Base-by-base conservation (phyloP, 2,888 invertebrate species). In the Acronicta alni region DNA sequence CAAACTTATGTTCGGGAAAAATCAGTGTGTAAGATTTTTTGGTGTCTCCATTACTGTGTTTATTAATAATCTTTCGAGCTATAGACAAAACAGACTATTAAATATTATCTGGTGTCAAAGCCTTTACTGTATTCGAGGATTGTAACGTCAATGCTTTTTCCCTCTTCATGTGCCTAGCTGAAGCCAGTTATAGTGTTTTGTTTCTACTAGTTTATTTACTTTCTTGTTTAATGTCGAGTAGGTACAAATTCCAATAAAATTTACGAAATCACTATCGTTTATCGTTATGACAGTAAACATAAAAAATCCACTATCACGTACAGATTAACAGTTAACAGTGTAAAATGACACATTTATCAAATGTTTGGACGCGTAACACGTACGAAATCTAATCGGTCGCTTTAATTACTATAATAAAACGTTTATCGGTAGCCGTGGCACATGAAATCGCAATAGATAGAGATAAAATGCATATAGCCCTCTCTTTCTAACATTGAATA, bases 381-480 rank as follows among this genome's bases (percentile, higher is more conserved):
- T 80, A 87, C 87, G 78, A 82, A 85, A 81, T 85, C 87, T 91
- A 90, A 92, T 92, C 90, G 88, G 79, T 71, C 66, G 75, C 79
- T 86, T 92, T 92, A 93, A 93, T 93, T 93, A 90, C 91, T 86
- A 85, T 89, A 90, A 92, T 94, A 93, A 93, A 93, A 90, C 85
- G 86, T 89, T 90, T 91, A 94, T 93, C 92, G 80, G 89, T 81
- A 85, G 86, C 89, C 77, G 85, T 86, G 81, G 88, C 90, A 90
- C 89, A 89, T 89, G 89, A 92, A 90, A 92, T 89, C 86, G 85
- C 85, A 82, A 87, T 83, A 86, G 87, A 77, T 82, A 80, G 86
- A 89, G 90, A 91, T 86, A 90, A 90, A 87, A 87, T 69, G 63
- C 20, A 83, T 84, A 84, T 81, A 81, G 82, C 80, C 83, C 77